These are phyloP conservation scores for Nephrotoma guestfalica DNA, from an alignment of 2,888 invertebrate species.

Conservation along the genomic window DNA sequence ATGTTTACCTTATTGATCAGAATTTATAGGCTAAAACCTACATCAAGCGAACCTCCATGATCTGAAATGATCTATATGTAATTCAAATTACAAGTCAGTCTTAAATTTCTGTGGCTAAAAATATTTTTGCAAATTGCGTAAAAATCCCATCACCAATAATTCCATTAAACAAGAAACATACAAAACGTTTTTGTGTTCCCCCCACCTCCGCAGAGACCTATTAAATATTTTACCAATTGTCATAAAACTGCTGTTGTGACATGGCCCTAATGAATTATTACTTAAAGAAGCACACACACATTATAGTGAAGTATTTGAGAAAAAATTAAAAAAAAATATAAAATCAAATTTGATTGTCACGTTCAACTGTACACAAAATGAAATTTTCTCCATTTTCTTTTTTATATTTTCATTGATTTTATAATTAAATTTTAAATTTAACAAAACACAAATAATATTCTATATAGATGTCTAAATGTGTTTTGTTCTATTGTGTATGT, in stretches of 20 bases:
- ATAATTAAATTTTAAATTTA: background rate
- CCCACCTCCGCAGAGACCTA: background rate
- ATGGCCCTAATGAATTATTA: background rate
- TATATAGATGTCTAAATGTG: background rate
- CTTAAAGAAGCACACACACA: background rate
- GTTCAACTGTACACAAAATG: background rate
- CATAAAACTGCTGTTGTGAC: background rate
- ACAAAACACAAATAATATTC: background rate
- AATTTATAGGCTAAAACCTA: too few relatives aligned
- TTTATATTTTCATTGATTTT: background rate
- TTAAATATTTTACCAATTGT: background rate
- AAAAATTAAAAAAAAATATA: background rate
- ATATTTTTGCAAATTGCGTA: too few relatives aligned
- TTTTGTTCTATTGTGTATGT: background rate
- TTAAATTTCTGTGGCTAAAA: too few relatives aligned
- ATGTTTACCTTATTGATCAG: too few relatives aligned
- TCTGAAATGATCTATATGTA: too few relatives aligned
- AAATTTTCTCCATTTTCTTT: background rate
- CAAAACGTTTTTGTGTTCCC: too few relatives aligned
- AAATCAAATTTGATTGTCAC: background rate
- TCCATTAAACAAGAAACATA: too few relatives aligned
- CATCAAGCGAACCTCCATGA: too few relatives aligned
- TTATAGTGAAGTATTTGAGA: background rate
- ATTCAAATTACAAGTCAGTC: too few relatives aligned
- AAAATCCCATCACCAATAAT: too few relatives aligned